phyloP scores from a whole-genome alignment of 2,113 vertebrate genomes.

The Vidua chalybeata region DNA sequence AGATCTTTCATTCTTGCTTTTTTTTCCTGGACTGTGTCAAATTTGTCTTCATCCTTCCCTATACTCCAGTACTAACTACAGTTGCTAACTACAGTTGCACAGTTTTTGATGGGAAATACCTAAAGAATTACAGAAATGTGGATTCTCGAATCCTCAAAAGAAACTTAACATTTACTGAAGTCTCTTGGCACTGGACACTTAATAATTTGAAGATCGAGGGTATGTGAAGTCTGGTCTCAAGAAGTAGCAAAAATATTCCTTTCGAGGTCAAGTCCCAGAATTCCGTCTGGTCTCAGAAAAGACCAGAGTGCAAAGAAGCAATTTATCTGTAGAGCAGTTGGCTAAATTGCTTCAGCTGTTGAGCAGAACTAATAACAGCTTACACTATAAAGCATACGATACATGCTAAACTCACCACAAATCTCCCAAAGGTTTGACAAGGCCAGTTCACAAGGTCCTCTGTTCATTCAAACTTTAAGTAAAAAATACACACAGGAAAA shows the following conservation, averaged over 20 bases:
- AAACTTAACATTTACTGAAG: background rate
- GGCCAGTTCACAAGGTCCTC: background rate
- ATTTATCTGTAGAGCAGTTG: slow-evolving; percentile 1
- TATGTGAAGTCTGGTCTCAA: background rate
- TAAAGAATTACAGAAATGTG: background rate
- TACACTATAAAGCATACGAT: background rate
- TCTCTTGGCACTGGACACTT: background rate
- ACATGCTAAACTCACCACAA: background rate
- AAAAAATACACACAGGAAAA: background rate
- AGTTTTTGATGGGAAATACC: background rate
- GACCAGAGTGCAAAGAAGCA: background rate
- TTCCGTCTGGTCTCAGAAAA: background rate
- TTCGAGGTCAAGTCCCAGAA: background rate
- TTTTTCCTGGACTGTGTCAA: background rate
- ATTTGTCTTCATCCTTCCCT: background rate
- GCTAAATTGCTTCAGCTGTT: slow-evolving; percentile 15
- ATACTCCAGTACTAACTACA: background rate
- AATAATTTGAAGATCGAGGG: background rate
- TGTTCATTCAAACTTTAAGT: background rate
- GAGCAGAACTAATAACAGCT: slow-evolving; percentile 7
- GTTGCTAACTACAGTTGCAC: background rate
- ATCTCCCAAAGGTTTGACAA: background rate
- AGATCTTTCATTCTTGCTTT: background rate
- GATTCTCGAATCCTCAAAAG: background rate
- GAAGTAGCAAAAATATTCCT: background rate